Evolutionary conservation across 2,888 invertebrate species (phyloP).

Genomic region (Marasmarcha lunaedactyla): DNA sequence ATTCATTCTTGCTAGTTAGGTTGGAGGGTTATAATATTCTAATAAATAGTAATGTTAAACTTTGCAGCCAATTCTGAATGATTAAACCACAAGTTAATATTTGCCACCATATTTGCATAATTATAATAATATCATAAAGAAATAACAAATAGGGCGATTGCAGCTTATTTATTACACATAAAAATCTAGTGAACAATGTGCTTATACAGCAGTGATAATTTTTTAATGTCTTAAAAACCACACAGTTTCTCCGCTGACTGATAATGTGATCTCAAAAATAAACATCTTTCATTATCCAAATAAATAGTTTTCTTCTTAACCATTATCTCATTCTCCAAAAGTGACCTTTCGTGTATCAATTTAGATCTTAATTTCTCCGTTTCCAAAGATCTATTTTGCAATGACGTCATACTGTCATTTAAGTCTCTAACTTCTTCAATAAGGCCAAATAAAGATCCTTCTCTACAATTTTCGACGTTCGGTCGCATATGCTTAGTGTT

Average conservation of each 20-base stretch:
- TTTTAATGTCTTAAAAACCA: slow-evolving; percentile 31
- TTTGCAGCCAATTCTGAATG: no score
- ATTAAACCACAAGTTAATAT: no score
- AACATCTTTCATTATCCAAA: slow-evolving; percentile 47
- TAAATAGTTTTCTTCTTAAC: slow-evolving; percentile 55
- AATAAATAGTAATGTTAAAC: no score
- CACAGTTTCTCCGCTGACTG: slow-evolving; percentile 59
- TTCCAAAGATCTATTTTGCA: slow-evolving; percentile 44
- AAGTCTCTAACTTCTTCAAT: slow-evolving; percentile 55
- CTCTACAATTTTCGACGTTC: slow-evolving; percentile 55
- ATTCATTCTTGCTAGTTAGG: no score
- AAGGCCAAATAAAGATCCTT: slow-evolving; percentile 47
- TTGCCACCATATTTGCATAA: no score
- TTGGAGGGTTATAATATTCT: no score
- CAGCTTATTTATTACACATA: no score
- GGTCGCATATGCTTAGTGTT: slow-evolving; percentile 50
- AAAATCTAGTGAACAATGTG: no score
- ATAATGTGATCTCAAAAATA: slow-evolving; percentile 51
- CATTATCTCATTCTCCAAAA: slow-evolving; percentile 52
- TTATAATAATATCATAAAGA: no score
- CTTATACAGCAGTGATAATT: no score
- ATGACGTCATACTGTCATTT: slow-evolving; percentile 48
- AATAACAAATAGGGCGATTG: no score
- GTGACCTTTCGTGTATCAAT: slow-evolving; percentile 47
- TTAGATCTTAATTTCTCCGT: slow-evolving; percentile 49